Base-by-base conservation (phyloP, 2,113 vertebrate genomes). In the Aegithalos caudatus region DNA sequence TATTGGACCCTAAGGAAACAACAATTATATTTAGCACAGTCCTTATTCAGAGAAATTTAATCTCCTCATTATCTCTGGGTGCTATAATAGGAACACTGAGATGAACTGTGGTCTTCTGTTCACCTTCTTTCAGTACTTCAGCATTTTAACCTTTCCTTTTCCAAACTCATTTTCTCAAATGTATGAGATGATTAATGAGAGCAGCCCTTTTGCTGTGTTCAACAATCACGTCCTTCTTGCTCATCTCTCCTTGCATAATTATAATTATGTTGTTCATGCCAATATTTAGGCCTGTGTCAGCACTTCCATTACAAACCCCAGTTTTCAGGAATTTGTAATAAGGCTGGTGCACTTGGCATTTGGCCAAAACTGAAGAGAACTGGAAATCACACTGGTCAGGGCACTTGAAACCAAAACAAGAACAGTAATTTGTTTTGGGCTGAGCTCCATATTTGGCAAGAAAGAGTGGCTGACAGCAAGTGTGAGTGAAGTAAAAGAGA, bases 11-110 rank as follows among this genome's bases (percentile, higher is more conserved):
- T 87, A 69, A 94, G 81, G 82, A 96, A 97, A 78, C 70, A 96
- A 56, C 44, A 90, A 93, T 97, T 96, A 85, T 96, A 92, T 94
- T 94, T 85, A 97, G 86, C 50, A 73, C 84, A 94, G 77, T 91
- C 86, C 80, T 97, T 97, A 95, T 85, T 92, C 80, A 91, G 88
- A 92, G 97, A 98, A 97, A 97, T 95, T 90, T 88, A 95, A 97
- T 96, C 91, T 94, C 35, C 18, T 17, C 56, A 50, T 86, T 96
- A 96, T 84, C 86, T 93, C 79, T 91, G 80, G 69, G 94, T 86
- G 58, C 58, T 94, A 47, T 88, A 93, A 95, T 73, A 88, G 45
- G 77, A 96, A 89, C 11, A 11, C 40, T 79, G 51, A 35, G 48
- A 82, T 79, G 86, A 92, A 92, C 67, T 90, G 71, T 97, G 89